Base-by-base conservation (phyloP, 2,113 vertebrate genomes). In the Tonatia bakeri region DNA sequence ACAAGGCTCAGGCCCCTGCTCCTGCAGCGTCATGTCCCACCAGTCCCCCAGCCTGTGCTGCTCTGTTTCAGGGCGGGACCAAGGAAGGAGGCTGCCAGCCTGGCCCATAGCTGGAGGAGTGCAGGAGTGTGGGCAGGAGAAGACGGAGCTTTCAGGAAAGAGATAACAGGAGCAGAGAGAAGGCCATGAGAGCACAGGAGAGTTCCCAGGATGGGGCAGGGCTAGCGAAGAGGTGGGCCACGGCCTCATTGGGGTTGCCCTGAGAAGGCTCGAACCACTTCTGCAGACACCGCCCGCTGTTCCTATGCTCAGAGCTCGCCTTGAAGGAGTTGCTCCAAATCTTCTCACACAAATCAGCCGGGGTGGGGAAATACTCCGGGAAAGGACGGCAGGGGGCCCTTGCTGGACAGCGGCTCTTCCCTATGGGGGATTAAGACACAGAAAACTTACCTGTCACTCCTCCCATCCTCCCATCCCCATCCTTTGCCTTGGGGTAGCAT, bases 291-390 rank as follows among this genome's bases (percentile, higher is more conserved):
- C 0, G 77, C 1, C 97, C 97, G 0, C 99, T 99, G 94, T 93
- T 96, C 24, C 98, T 98, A 10, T 0, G 77, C 73, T 97, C 89
- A 0, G 94, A 90, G 65, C 98, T 99, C 24, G 98, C 98, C 19
- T 90, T 91, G 98, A 99, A 99, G 1, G 99, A 99, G n/a, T 98
- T 73, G 43, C 98, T 99, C 99, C 99, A 99, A 97, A 99, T 98
- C 94, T 98, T 98, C 98, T 99, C 99, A 24, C 99, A 99, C 98
- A 99, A 98, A 83, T 98, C 98, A 7, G 98, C 94, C 0, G 99
- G 98, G 0, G 64, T 98, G 16, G 99, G 98, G 81, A 98, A 99
- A 11, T 99, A 70, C 0, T 98, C 72, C 0, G 94, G 97, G 98
- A 99, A 99, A 38, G 97, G 98, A 10, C 31, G 96, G 95, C 99